Conservation (phyloP, 2,888 invertebrate species). For the Hofmannophila pseudospretella region DNA sequence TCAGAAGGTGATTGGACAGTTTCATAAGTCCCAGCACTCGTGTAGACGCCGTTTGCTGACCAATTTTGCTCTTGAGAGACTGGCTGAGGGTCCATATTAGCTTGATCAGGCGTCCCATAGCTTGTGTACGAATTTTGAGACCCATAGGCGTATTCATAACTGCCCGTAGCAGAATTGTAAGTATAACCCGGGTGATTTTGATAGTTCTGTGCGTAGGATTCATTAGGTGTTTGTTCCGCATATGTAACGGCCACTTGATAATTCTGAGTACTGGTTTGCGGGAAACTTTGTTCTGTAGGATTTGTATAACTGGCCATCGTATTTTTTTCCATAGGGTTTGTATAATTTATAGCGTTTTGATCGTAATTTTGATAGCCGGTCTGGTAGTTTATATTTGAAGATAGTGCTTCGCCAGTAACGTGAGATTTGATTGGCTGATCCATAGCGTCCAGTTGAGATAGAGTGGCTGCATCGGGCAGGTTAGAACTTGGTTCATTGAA, state of each 20-base stretch:
- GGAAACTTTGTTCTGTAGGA: slow-evolving; percentile 1
- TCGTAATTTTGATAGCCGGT: slow-evolving; percentile 27
- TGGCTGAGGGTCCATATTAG: slow-evolving; percentile 35
- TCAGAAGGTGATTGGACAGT: slow-evolving; percentile 71
- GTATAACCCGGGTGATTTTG: slow-evolving; percentile 81
- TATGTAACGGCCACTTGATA: slow-evolving; percentile 17
- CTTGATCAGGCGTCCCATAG: slow-evolving; percentile 31
- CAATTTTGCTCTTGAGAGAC: slow-evolving; percentile 39
- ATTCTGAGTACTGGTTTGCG: slow-evolving; percentile 3
- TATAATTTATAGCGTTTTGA: slow-evolving; percentile 14
- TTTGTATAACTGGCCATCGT: slow-evolving; percentile 11
- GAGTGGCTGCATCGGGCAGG: slow-evolving; percentile 21
- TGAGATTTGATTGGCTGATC: slow-evolving; percentile 69
- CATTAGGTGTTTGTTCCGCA: slow-evolving; percentile 29
- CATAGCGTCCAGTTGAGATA: slow-evolving; percentile 48
- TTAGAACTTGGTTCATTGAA: slow-evolving; percentile 17
- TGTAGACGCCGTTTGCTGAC: slow-evolving; percentile 55
- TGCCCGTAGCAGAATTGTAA: slow-evolving; percentile 74
- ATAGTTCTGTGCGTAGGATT: slow-evolving; percentile 43
- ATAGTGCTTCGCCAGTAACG: slow-evolving; percentile 57
- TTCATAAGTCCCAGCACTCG: slow-evolving; percentile 62
- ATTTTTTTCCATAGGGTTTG: slow-evolving; percentile 26
- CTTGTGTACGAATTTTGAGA: slow-evolving; percentile 67
- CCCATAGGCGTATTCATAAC: slow-evolving; percentile 80
- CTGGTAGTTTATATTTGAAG: slow-evolving; percentile 26